phyloP scores from a whole-genome alignment of 2,888 invertebrate species.

The Antitype chi region DNA sequence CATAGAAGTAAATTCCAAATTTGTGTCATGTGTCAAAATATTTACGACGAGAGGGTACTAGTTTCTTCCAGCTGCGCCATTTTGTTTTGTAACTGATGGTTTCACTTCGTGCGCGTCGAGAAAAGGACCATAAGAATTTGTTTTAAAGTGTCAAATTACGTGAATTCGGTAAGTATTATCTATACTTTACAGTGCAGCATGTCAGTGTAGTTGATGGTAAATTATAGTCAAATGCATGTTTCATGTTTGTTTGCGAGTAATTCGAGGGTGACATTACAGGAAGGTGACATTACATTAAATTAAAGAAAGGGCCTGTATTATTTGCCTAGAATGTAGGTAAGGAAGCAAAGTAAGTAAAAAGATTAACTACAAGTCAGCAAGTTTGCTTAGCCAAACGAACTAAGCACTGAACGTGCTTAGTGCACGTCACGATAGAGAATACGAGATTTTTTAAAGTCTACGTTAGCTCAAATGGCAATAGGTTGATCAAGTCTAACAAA shows the following conservation, averaged over 20 bases:
- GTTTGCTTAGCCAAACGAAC: too few species aligned
- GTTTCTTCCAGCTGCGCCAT: neutral
- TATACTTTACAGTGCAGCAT: neutral
- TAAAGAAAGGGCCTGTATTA: too few species aligned
- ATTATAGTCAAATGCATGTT: slow-evolving; percentile 1
- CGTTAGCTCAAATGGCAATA: too few species aligned
- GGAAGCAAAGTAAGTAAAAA: too few species aligned
- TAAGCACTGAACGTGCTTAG: neutral
- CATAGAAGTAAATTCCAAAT: neutral
- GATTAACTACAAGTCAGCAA: neutral
- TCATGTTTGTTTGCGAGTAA: too few species aligned
- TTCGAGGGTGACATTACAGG: too few species aligned
- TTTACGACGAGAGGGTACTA: neutral
- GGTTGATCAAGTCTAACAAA: neutral
- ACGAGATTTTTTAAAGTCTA: neutral
- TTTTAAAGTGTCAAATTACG: neutral
- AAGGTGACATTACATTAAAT: too few species aligned
- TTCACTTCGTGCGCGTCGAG: neutral
- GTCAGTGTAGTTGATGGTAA: neutral
- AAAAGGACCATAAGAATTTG: neutral
- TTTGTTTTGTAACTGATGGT: neutral
- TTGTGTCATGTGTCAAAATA: neutral
- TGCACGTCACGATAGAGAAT: neutral
- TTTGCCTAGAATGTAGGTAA: too few species aligned
- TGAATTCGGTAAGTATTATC: neutral